Evolutionary conservation across 2,888 invertebrate species (phyloP), one percentile per base, ranked within the genome.

Genomic region (Cinara cedri): DNA sequence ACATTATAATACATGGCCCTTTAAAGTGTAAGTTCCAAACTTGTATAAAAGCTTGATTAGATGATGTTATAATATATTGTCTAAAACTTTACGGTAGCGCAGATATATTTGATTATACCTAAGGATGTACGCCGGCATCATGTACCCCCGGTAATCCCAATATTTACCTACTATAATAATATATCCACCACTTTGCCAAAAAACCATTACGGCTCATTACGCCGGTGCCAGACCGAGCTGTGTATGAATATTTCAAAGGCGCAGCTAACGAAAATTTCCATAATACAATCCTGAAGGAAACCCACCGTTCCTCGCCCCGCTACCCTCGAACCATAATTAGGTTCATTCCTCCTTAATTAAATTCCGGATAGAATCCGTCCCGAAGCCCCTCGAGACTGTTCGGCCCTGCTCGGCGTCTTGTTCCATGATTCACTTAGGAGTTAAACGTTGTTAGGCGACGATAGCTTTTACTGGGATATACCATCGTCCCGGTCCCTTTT

Each of bases 401-500:
- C 76, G 78, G 68, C 19, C 68, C 76, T 19, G 68, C 21, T 60
- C 78, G 78, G 68, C 78, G 68, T 78, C 78, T 78, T 78, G 78
- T 78, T 70, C 68, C 76, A 65, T 78, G 78, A 78, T 78, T 78
- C 78, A 78, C 78, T 78, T 78, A 78, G 68, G 78, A 78, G 68
- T 78, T 78, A 78, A 78, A 78, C 78, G 78, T 78, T 70, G 60
- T 78, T 78, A 78, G 78, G 78, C 78, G 78, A 78, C 78, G 78
- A 78, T 78, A 78, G 78, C 76, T 76, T 66, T 76, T 57, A 51
- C 78, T 60, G 78, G 78, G 68, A 78, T 70, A n/a, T n/a, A 70
- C 78, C 24, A 51, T 70, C 66, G 14, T 57, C 49, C 68, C 57
- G 16, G 34, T 34, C 68, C 34, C 68, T 57, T 66, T 78, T 55